Evolutionary conservation across 2,113 vertebrate species (phyloP), one percentile per base, ranked within the genome.

Genomic region (Manacus vitellinus): DNA sequence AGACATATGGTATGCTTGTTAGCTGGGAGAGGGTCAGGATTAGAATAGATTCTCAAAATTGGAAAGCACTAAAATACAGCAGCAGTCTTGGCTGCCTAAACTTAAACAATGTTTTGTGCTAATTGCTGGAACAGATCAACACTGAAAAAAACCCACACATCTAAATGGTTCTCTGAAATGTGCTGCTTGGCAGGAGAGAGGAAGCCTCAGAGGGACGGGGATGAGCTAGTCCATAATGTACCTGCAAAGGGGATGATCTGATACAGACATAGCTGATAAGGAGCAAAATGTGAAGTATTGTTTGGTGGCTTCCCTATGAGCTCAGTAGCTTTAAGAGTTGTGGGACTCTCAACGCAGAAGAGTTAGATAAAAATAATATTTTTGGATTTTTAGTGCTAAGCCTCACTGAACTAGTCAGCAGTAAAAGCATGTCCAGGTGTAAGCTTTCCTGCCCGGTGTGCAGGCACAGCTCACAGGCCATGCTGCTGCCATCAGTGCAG

Each of bases 1-100:
- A 66, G 95, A 87, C 97, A 98, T 94, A 88, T 95, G 97, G 91
- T 92, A 94, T 83, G 76, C 95, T 95, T 91, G 81, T 98, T 95
- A 97, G 90, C 74, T 75, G 61, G 89, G 85, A 95, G 97, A 94
- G 86, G 87, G 56, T 88, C 76, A 90, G 55, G 91, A 95, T 90
- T 88, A 92, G 82, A 93, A 92, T 28, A 93, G 85, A 49, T 46
- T 63, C 79, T 88, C 70, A 93, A 88, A 96, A 88, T 93, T 90
- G 74, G 85, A 90, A 92, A 92, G 83, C 58, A 74, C 68, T 88
- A 92, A 95, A 90, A 94, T 81, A 84, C 4, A 90, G 72, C 92
- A 90, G 83, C 72, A 85, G 65, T 67, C 82, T 90, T 92, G 75
- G 75, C 88, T 88, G 85, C 75, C 55, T 90, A 56, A 94, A 90